A percentile compares a stretch with the other conserved stretches of the same genome.
These are phyloP conservation scores for Drosophila setifemur DNA, from an alignment of 1,140 invertebrate species.

Conservation along the genomic window DNA sequence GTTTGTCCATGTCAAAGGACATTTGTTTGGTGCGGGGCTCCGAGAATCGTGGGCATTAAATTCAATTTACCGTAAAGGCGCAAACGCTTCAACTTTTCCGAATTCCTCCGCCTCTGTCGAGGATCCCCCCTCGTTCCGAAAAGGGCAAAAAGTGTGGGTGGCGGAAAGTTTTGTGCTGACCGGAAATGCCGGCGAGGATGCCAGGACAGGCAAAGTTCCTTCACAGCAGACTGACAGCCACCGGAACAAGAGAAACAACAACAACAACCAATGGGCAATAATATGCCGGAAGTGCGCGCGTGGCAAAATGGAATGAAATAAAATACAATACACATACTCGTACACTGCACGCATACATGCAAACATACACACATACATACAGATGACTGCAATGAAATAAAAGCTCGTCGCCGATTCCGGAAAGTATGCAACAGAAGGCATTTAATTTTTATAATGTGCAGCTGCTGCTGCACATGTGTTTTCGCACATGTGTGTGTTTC, in stretches of 20 bases:
- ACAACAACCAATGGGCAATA: conserved; percentile 57
- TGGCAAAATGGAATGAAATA: conserved; percentile 62
- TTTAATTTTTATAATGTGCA: conserved; percentile 52
- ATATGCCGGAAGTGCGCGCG: conserved; percentile 72
- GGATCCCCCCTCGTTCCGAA: no score
- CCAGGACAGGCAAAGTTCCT: conserved; percentile 56
- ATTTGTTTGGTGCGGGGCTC: conserved; percentile 40
- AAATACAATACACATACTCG: conserved; percentile 13
- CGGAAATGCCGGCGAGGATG: conserved; percentile 63
- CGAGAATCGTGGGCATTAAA: conserved; percentile 56
- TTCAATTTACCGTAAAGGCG: conserved; percentile 78
- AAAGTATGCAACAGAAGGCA: conserved; percentile 62
- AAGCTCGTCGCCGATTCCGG: conserved; percentile 15
- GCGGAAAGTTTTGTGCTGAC: conserved; percentile 60
- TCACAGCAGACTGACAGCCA: conserved; percentile 32
- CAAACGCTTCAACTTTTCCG: conserved; percentile 66
- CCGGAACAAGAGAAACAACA: conserved; percentile 17
- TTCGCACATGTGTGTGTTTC: conserved; percentile 2
- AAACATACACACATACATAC: conserved; percentile 1
- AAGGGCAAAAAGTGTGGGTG: conserved; percentile 7
- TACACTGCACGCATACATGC: conserved; percentile 3
- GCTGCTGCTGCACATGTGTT: conserved; percentile 4
- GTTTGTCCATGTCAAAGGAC: conserved; percentile 46
- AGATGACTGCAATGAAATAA: conserved; percentile 44
- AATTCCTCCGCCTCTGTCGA: conserved; percentile 29